These are phyloP conservation scores for Drosophila biarmipes DNA, from an alignment of 1,140 invertebrate genomes.

Conservation along the genomic window DNA sequence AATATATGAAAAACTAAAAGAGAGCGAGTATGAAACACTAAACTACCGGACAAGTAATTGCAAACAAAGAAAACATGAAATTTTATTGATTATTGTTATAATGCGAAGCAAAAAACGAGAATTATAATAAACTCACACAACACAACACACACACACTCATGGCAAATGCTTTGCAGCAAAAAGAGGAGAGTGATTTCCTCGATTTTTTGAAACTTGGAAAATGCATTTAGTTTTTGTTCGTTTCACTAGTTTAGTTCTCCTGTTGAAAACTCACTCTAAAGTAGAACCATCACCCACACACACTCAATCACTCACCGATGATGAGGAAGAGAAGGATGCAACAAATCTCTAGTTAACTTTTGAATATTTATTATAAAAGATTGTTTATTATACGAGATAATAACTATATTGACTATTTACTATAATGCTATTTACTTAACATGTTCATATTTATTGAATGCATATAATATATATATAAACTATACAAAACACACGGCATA, in stretches of 20 bases:
- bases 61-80: conserved; percentile 70
- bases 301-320: conserved; percentile 7
- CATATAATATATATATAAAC: conserved; percentile 56
- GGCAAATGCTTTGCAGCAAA: conserved; percentile 46
- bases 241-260: conserved; percentile 43
- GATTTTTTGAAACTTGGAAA: conserved; percentile 29
- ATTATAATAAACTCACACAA: conserved; percentile 36
- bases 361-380: conserved; percentile 62
- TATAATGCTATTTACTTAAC: conserved; percentile 71
- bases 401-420: conserved; percentile 81
- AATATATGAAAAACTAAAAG: conserved; percentile 26
- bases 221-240: conserved; percentile 68
- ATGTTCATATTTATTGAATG: conserved; percentile 73
- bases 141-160: conserved; percentile 19
- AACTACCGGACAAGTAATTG: conserved; percentile 64
- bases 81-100: conserved; percentile 83
- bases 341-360: conserved; percentile 75
- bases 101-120: conserved; percentile 73
- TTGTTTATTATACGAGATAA: conserved; percentile 58
- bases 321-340: conserved; percentile 26
- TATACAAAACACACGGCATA: conserved; percentile 41
- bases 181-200: conserved; percentile 25
- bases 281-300: conserved; percentile 35
- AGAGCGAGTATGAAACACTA: conserved; percentile 9
- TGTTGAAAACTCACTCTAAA: conserved; percentile 45